Conservation (phyloP, 53 echinoderm and acorn worm genomes). For the Apostichopus leukothele region DNA sequence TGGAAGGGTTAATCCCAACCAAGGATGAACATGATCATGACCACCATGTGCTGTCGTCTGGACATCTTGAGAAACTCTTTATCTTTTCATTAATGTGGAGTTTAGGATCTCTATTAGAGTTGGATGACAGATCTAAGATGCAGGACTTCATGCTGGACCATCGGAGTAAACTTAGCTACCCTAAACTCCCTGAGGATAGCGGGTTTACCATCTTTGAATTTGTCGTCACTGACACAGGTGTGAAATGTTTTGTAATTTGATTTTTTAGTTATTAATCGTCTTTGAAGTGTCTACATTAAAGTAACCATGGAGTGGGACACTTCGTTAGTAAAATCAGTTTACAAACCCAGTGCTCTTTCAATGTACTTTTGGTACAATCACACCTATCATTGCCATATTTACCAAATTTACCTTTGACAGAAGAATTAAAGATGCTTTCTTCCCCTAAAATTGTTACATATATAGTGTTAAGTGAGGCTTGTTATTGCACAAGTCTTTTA, state of each 20-base stretch:
- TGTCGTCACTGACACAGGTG: conserved; percentile 85
- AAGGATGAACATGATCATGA: conserved; percentile 96
- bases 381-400: too few relatives aligned
- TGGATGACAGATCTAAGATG: conserved; percentile 94
- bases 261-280: background rate
- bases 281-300: too few relatives aligned
- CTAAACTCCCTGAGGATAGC: conserved; percentile 72
- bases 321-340: too few relatives aligned
- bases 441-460: too few relatives aligned
- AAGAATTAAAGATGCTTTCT: too few relatives aligned
- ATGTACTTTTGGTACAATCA: too few relatives aligned
- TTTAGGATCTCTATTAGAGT: conserved; percentile 89
- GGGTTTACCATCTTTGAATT: conserved; percentile 96
- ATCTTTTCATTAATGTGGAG: conserved; percentile 99
- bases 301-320: too few relatives aligned
- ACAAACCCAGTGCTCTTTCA: too few relatives aligned
- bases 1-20: conserved; percentile 86
- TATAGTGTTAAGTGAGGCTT: too few relatives aligned
- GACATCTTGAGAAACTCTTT: conserved; percentile 92
- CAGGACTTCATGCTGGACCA: conserved; percentile 88
- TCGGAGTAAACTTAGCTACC: conserved; percentile 78
- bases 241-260: background rate
- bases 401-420: too few relatives aligned
- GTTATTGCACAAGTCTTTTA: too few relatives aligned
- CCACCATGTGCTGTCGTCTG: conserved; percentile 73